A percentile compares a stretch with the other conserved stretches of the same genome.
Evolutionary conservation across 2,888 invertebrate genomes (phyloP).

Genomic region (Serripes groenlandicus): DNA sequence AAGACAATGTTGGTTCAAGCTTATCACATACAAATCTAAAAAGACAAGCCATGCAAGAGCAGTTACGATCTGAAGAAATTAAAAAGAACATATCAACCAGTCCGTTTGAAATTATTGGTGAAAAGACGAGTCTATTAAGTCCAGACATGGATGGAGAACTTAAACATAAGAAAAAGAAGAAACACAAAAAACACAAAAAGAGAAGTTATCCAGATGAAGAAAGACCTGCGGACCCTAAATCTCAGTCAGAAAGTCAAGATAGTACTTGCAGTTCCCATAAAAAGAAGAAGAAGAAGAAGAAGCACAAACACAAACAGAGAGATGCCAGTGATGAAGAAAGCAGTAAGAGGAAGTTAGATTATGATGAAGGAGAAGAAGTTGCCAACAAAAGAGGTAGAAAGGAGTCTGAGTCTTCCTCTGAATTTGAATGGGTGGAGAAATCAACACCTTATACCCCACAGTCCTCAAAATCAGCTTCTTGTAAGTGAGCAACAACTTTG

Average conservation of each 20-base stretch:
- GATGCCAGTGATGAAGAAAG: slow-evolving; percentile 63
- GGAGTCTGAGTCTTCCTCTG: slow-evolving; percentile 66
- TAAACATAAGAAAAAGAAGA: slow-evolving; percentile 74
- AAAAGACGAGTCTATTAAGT: slow-evolving; percentile 35
- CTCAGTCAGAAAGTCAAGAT: slow-evolving; percentile 19
- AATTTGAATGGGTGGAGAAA: slow-evolving; percentile 86
- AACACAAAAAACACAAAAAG: slow-evolving; percentile 74
- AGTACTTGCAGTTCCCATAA: slow-evolving; percentile 53
- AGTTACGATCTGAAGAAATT: slow-evolving; percentile 25
- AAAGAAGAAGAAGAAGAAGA: slow-evolving; percentile 77
- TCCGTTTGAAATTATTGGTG: slow-evolving; percentile 42
- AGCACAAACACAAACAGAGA: slow-evolving; percentile 67
- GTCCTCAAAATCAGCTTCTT: slow-evolving; percentile 24
- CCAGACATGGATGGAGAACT: slow-evolving; percentile 45
- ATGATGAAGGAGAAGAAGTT: slow-evolving; percentile 27
- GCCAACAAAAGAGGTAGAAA: slow-evolving; percentile 35
- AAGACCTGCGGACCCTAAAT: slow-evolving; percentile 51
- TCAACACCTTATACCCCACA: slow-evolving; percentile 63
- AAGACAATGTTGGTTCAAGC: slow-evolving; percentile 5
- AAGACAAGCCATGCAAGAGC: slow-evolving; percentile 39
- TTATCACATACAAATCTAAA: slow-evolving; percentile 34
- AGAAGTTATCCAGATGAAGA: slow-evolving; percentile 45
- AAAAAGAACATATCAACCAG: slow-evolving; percentile 23
- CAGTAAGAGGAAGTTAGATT: slow-evolving; percentile 30
- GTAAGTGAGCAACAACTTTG: slow-evolving; percentile 11